Base-by-base conservation (phyloP, 2,888 invertebrate genomes). In the Lomographa bimaculata region DNA sequence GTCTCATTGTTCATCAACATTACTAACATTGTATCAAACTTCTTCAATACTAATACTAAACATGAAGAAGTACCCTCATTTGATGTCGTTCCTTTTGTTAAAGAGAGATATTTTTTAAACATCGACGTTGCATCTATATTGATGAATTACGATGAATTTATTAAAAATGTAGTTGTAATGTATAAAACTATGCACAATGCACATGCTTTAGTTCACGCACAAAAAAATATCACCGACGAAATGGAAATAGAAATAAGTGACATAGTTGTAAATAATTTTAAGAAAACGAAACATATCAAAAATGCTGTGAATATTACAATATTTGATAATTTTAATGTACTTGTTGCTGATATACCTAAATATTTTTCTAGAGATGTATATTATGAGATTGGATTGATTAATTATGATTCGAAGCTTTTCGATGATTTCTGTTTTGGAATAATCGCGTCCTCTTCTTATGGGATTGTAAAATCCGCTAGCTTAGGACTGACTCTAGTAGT, bases 311-410 rank as follows among this genome's bases (percentile, higher is more conserved):
- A 80, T 80, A 85, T 81, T 84, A 89, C 89, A 87, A 87, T 86
- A 89, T 87, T 67, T 84, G 76, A 71, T 86, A 73, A 83, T 80
- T 79, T 79, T 75, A 85, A 82, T 78, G 71, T 75, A 80, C 82
- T 82, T 71, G 80, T 87, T 84, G 84, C 82, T 76, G 70, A 81
- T 74, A 85, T 81, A 87, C 79, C 76, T 85, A 84, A 85, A 87
- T 89, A 89, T 89, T 89, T 89, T 89, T 89, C 89, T 89, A 89
- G 89, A 73, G 78, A 87, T 77, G 83, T 89, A 83, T 87, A 81
- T 84, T 79, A 82, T 62, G 71, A 79, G 73, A 82, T 78, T 83
- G 79, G 65, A 76, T 78, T 73, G 82, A 76, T 74, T 66, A 65
- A 36, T 42, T 35, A 35, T 28, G 25, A 74, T 74, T 79, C 74